Conservation (phyloP, 2,888 invertebrate species). For the Lumbricus terrestris region DNA sequence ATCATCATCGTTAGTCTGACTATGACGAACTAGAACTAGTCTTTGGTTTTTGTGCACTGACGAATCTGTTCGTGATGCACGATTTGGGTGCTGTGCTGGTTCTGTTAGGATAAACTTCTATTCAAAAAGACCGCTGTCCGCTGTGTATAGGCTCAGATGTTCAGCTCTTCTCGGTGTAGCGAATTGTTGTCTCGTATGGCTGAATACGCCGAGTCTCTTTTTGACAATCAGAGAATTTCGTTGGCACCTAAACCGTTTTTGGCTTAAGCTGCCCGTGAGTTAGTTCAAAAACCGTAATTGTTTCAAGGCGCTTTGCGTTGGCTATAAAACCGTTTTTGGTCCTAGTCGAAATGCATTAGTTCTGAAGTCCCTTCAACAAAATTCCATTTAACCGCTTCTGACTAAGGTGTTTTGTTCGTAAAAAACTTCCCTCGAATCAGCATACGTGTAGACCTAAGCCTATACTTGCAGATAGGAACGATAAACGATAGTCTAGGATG, state of each 20-base stretch:
- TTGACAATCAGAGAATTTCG: neutral
- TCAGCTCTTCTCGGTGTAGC: neutral
- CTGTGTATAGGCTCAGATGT: neutral
- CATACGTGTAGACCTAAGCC: too few species aligned
- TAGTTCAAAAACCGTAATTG: too few species aligned
- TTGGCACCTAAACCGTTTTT: neutral
- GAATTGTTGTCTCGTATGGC: too few species aligned
- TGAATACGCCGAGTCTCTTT: too few species aligned
- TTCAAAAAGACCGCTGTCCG: neutral
- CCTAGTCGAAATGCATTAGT: too few species aligned
- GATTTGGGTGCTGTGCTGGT: neutral
- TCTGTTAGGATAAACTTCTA: neutral
- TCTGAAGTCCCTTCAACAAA: too few species aligned
- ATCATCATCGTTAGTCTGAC: neutral
- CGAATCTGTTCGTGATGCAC: neutral
- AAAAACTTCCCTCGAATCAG: neutral
- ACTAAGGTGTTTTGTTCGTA: neutral
- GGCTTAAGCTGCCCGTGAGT: too few species aligned
- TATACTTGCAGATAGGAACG: neutral
- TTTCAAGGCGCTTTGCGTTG: too few species aligned
- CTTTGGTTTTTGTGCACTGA: neutral
- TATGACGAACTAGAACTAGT: too few species aligned
- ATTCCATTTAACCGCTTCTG: neutral
- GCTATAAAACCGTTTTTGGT: too few species aligned
- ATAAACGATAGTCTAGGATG: too few species aligned